Evolutionary conservation across 2,113 vertebrate species (phyloP).

Genomic region (Scytalopus superciliaris): DNA sequence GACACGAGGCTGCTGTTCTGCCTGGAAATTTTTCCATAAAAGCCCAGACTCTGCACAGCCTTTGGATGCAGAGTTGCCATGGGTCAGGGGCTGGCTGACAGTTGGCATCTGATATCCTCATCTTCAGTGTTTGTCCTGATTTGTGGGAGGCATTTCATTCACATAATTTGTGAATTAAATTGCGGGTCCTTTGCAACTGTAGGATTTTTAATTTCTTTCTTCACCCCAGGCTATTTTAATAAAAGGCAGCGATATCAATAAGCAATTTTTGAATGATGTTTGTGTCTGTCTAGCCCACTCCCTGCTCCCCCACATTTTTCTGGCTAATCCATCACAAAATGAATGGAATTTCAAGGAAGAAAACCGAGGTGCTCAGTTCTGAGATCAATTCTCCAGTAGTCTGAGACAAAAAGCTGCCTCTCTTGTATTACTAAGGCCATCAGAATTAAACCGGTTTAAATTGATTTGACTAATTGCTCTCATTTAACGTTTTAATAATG

Average conservation of each 20-base stretch:
- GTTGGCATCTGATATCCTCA: not conserved
- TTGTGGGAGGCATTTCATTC: not conserved
- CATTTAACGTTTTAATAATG: not conserved
- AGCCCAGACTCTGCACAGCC: not conserved
- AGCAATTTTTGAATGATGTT: not conserved
- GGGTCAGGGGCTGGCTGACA: not conserved
- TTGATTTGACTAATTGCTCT: conserved; percentile 10
- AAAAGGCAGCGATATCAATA: not conserved
- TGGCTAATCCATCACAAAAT: not conserved
- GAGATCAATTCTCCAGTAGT: not conserved
- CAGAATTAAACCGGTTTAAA: not conserved
- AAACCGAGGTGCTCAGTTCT: not conserved
- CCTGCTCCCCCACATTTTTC: not conserved
- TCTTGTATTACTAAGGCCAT: not conserved
- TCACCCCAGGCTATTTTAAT: not conserved
- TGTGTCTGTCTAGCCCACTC: not conserved
- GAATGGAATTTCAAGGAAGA: not conserved
- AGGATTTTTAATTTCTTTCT: not conserved
- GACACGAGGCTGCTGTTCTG: not conserved
- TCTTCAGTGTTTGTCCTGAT: not conserved
- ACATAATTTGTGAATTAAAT: not conserved
- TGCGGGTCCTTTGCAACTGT: not conserved
- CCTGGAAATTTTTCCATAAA: not conserved
- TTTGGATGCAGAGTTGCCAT: rapidly evolving
- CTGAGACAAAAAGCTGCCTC: not conserved